These are phyloP conservation scores for Sinohyriopsis cumingii DNA, from an alignment of 2,888 invertebrate species.

Conservation along the genomic window DNA sequence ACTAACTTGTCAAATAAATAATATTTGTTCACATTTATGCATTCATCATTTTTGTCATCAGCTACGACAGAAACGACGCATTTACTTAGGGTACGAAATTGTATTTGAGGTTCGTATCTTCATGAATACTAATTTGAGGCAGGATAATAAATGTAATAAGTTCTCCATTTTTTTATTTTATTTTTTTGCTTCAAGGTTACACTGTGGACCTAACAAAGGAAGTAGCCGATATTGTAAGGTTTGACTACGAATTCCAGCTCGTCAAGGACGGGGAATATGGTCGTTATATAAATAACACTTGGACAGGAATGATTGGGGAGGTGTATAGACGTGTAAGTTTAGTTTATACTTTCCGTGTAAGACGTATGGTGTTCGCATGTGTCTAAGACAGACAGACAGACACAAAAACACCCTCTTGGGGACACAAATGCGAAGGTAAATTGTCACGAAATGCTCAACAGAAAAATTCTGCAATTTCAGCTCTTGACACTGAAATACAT, in stretches of 20 bases:
- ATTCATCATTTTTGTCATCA: too few relatives aligned
- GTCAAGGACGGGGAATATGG: conserved; percentile 91
- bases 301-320: conserved; percentile 71
- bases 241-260: conserved; percentile 87
- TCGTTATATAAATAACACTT: conserved; percentile 57
- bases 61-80: too few relatives aligned
- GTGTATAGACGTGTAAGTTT: conserved; percentile 55
- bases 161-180: neutral
- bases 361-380: neutral
- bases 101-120: too few relatives aligned
- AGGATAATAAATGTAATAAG: neutral
- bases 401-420: too few relatives aligned
- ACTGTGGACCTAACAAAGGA: conserved; percentile 91
- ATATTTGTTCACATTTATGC: too few relatives aligned
- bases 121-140: neutral
- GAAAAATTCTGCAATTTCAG: too few relatives aligned
- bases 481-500: too few relatives aligned
- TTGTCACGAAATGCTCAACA: too few relatives aligned
- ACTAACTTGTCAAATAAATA: too few relatives aligned
- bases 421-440: too few relatives aligned
- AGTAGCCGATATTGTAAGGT: conserved; percentile 84
- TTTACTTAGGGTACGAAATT: too few relatives aligned
- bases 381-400: neutral
- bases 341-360: neutral
- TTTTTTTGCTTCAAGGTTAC: conserved; percentile 78